Evolutionary conservation across 2,888 invertebrate species (phyloP), one percentile per base, ranked within the genome.

Genomic region (Polia nebulosa): DNA sequence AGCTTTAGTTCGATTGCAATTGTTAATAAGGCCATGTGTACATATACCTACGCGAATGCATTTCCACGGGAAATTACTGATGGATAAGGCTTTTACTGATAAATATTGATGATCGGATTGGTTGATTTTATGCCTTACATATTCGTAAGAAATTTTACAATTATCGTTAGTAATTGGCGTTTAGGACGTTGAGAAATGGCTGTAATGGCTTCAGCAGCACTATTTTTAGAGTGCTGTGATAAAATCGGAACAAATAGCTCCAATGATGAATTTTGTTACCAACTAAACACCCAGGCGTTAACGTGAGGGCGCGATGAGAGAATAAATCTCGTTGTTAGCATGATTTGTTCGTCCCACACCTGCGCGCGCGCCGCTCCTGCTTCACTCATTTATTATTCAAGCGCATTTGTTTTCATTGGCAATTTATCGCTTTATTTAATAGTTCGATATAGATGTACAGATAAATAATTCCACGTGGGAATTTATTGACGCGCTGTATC

Each of bases 301-400:
- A 70, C 49, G 65, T 68, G 62, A 70, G 61, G 72, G 62, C 61
- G 68, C 74, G 62, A 66, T 69, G 63, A 62, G 61, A 52, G 66
- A 72, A 84, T 79, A 73, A 73, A 83, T 78, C 72, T 80, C 44
- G 57, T 63, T 60, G 75, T 76, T 69, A 72, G 67, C 76, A 75
- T 77, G 84, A 83, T 85, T 80, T 66, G 80, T 83, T 80, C 78
- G 73, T 70, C 81, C 80, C 78, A 85, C 85, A 76, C 73, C 67
- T 74, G 72, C 67, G 73, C 73, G 71, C 66, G 71, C 72, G 65
- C 73, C 49, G 49, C 70, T 76, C 59, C 45, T 32, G 58, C 64
- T 80, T 64, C 60, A 60, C 68, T 81, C 78, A 84, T 83, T 84
- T 87, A 85, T 83, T 82, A 78, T 82, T 82, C 68, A 69, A 72